Conservation (phyloP, 2,888 invertebrate genomes). For the Clostera curtula region DNA sequence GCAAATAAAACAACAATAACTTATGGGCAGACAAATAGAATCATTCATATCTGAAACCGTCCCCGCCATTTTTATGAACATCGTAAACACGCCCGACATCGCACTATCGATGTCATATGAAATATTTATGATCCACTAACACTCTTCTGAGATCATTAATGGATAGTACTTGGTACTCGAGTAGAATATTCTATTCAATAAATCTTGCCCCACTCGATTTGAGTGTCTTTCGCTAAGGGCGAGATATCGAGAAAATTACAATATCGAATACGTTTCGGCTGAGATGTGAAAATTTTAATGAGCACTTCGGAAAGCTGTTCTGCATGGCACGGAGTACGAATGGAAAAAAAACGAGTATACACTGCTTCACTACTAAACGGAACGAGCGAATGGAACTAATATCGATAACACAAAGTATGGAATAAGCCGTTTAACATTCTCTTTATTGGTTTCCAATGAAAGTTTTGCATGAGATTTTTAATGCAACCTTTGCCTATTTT, state of each 20-base stretch:
- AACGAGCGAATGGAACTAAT: too few relatives aligned
- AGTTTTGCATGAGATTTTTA: too few relatives aligned
- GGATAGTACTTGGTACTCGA: slow-evolving; percentile 23
- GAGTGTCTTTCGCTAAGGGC: slow-evolving; percentile 2
- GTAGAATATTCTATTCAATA: slow-evolving; percentile 17
- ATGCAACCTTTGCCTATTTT: too few relatives aligned
- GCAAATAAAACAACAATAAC: slow-evolving; percentile 19
- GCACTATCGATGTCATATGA: slow-evolving; percentile 52
- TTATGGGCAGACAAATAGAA: slow-evolving; percentile 34
- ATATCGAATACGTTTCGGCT: slow-evolving; percentile 1
- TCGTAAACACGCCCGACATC: slow-evolving; percentile 48
- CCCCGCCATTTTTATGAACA: slow-evolving; percentile 46
- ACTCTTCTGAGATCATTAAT: slow-evolving; percentile 44
- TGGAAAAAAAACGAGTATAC: neutral
- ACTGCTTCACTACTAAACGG: too few relatives aligned
- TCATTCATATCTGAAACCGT: slow-evolving; percentile 27
- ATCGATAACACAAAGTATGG: too few relatives aligned
- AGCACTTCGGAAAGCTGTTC: slow-evolving; percentile 1
- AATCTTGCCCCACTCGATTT: slow-evolving; percentile 4
- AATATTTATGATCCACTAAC: slow-evolving; percentile 50
- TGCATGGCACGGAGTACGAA: neutral
- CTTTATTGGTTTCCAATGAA: too few relatives aligned
- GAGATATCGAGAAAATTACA: slow-evolving; percentile 2
- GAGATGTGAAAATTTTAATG: slow-evolving; percentile 3
- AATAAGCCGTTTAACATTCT: too few relatives aligned